phyloP scores from a whole-genome alignment of 2,113 vertebrate species.

The Periophthalmodon schlosseri region DNA sequence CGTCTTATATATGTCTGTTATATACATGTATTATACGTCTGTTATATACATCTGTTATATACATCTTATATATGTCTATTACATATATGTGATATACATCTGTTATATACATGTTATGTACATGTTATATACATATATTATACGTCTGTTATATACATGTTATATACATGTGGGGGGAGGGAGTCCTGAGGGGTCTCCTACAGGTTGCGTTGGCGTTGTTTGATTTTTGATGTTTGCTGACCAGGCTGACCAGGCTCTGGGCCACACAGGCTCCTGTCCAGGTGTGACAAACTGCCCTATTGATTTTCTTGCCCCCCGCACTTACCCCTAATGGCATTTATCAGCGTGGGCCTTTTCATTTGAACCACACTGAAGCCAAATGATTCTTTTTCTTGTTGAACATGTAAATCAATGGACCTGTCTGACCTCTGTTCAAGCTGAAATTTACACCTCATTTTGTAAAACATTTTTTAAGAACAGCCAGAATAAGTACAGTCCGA shows the following conservation, averaged over 20 bases:
- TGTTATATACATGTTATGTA: too few species aligned
- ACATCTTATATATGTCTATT: too few species aligned
- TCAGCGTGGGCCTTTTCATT: conserved; percentile 81
- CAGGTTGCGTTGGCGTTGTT: conserved; percentile 65
- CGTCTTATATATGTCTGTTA: too few species aligned
- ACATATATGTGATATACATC: too few species aligned
- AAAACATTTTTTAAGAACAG: too few species aligned
- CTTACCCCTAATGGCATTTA: conserved; percentile 87
- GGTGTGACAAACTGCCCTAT: conserved; percentile 97
- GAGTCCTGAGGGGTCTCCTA: conserved; percentile 69
- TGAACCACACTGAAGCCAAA: conserved; percentile 91
- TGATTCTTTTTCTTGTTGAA: conserved; percentile 97
- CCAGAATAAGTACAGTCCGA: too few species aligned
- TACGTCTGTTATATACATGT: too few species aligned
- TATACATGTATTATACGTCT: too few species aligned
- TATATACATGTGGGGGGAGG: too few species aligned
- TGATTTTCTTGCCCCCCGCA: conserved; percentile 81
- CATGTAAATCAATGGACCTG: conserved; percentile 98
- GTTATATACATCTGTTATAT: too few species aligned
- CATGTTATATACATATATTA: too few species aligned
- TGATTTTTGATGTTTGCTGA: conserved; percentile 99
- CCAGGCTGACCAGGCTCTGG: conserved; percentile 79
- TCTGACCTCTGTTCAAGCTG: conserved; percentile 42
- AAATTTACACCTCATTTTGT: too few species aligned
- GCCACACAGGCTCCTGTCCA: conserved; percentile 76